Evolutionary conservation across 2,888 invertebrate species (phyloP), one percentile per base, ranked within the genome.

Genomic region (Synanthedon vespiformis): DNA sequence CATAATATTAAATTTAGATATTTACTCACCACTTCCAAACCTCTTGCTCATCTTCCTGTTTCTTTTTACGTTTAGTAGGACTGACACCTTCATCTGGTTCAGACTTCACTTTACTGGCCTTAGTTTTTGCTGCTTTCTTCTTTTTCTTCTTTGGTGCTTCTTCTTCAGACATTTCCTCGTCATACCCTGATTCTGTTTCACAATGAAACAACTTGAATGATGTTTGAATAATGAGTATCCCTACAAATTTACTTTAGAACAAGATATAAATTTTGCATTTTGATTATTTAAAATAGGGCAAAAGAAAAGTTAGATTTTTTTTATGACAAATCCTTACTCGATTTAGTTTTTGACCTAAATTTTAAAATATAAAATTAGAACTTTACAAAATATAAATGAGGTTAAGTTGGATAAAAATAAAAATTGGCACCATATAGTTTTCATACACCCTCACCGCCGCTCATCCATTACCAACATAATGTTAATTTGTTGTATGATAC

Each of bases 11-110:
- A 1, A 4, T n/a, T 16, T 16, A 16, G 16, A 16, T 22, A 22
- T 48, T 50, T 44, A 77, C 89, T 89, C 84, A 95, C 96, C 96
- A 96, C 90, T 95, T 94, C 96, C 96, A 96, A 54, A 96, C 95
- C 83, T 95, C 94, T 65, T 89, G 91, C 61, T 92, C 91, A 58
- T 94, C 94, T 52, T 95, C 95, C 61, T 92, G 92, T 70, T 94
- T 94, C 74, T 94, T 94, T 74, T 93, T 94, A 53, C 90, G 90
- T 61, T 92, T 92, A 48, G 89, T 90, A 50, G 91, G 91, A 62
- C 89, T 84, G 63, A 82, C 67, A 48, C 72, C 68, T 60, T 76
- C 72, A 53, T 64, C 65, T 52, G 72, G 65, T 12, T 50, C 50
- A 48, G 68, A 58, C 60, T 81, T 84, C 41, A 80, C 80, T 61